phyloP scores from a whole-genome alignment of 2,113 vertebrate genomes.

The Clarias gariepinus region DNA sequence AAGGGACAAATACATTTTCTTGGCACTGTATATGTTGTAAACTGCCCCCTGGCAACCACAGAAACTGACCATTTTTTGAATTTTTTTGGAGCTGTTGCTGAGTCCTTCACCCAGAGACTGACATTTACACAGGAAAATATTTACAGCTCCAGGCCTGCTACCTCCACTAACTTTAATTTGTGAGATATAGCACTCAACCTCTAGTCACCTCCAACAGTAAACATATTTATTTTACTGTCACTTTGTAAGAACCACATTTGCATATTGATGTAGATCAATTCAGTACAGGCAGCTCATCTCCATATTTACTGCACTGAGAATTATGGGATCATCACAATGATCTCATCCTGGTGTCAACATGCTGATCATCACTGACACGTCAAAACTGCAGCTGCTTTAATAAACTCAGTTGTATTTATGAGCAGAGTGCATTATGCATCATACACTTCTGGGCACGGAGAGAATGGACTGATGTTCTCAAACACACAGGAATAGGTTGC shows the following conservation, averaged over 20 bases:
- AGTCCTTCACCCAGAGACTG: background rate
- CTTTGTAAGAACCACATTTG: slow-evolving; percentile 28
- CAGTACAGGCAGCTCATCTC: slow-evolving; percentile 44
- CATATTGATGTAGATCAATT: slow-evolving; percentile 49
- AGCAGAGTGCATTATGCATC: slow-evolving; percentile 20
- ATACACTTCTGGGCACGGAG: slow-evolving; percentile 3
- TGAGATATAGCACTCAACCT: slow-evolving; percentile 15
- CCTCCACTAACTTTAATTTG: slow-evolving; percentile 4
- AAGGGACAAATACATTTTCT: too few species aligned
- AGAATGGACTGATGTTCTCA: slow-evolving; percentile 1
- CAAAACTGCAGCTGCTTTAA: slow-evolving; percentile 26
- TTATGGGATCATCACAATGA: slow-evolving; percentile 42
- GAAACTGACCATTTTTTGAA: background rate
- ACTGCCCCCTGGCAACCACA: background rate
- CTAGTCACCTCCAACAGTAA: slow-evolving; percentile 33
- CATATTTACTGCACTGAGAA: slow-evolving; percentile 37
- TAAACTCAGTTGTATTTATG: slow-evolving; percentile 16
- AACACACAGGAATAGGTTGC: background rate
- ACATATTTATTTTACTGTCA: slow-evolving; percentile 36
- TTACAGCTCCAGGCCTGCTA: slow-evolving; percentile 32
- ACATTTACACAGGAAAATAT: slow-evolving; percentile 21
- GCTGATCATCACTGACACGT: slow-evolving; percentile 24
- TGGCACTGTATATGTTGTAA: too few species aligned
- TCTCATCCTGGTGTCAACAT: slow-evolving; percentile 36
- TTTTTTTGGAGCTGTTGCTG: background rate